Conservation (phyloP, 1,140 invertebrate genomes). For the Brachionus calyciflorus region DNA sequence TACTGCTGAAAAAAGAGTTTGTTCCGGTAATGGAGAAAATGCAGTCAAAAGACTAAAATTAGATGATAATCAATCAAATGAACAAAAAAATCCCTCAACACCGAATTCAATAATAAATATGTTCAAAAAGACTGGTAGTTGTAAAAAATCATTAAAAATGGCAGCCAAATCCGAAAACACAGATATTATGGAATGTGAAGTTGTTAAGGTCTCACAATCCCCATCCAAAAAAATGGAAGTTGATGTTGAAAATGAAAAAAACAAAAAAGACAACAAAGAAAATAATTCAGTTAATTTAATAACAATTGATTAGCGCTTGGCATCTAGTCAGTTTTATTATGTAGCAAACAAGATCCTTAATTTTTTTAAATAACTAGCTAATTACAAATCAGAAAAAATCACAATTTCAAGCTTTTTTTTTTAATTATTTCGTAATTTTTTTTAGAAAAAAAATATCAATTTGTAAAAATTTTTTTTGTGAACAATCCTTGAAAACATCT, state of each 20-base stretch:
- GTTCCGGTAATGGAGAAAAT: slow-evolving; percentile 22
- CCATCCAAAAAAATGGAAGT: neutral
- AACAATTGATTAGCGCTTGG: slow-evolving; percentile 13
- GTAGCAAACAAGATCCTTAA: neutral
- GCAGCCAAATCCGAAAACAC: neutral
- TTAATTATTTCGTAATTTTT: no score
- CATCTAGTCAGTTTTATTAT: neutral
- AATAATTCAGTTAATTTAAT: neutral
- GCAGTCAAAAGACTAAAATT: slow-evolving; percentile 41
- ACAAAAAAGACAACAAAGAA: slow-evolving; percentile 19
- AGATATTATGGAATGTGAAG: neutral
- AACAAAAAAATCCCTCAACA: neutral
- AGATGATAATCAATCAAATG: slow-evolving; percentile 31
- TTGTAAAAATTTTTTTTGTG: no score
- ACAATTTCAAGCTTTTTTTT: no score
- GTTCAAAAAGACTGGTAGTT: neutral
- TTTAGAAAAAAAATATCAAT: no score
- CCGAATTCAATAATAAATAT: slow-evolving; percentile 13
- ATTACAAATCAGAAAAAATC: no score
- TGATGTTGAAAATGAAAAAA: neutral
- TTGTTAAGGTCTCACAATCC: neutral
- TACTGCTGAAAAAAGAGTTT: slow-evolving; percentile 28
- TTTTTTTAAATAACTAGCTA: no score
- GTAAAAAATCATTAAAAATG: slow-evolving; percentile 27
- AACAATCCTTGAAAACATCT: no score